Conservation (phyloP, 1,140 invertebrate genomes). For the Ceratina australensis region DNA sequence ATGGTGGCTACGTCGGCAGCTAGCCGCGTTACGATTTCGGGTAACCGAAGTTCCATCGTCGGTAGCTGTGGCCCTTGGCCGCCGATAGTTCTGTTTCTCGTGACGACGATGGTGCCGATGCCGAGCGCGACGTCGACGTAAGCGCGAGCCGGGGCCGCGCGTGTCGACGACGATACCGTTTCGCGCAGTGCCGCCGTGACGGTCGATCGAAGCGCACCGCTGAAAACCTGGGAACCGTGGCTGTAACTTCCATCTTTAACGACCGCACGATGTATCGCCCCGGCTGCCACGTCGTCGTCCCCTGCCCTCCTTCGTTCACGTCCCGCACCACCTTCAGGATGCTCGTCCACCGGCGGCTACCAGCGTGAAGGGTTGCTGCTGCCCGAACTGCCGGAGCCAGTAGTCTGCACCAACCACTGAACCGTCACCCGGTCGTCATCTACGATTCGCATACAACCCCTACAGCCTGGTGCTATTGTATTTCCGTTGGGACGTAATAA, state of each 20-base stretch:
- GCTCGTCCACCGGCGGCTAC: constrained; percentile 5
- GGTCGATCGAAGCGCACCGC: constrained; percentile 63
- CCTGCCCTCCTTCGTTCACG: constrained; percentile 8
- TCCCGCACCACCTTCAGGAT: neutral
- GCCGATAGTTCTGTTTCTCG: neutral
- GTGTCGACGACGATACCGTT: constrained; percentile 23
- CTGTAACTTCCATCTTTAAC: constrained; percentile 21
- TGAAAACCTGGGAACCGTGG: constrained; percentile 37
- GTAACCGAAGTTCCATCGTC: neutral
- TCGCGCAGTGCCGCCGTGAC: constrained; percentile 59
- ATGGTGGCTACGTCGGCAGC: constrained; percentile 44
- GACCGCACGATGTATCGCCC: constrained; percentile 31
- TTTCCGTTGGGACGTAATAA: neutral
- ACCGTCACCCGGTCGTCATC: neutral
- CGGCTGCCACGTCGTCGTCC: constrained; percentile 10
- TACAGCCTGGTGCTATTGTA: neutral
- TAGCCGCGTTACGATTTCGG: constrained; percentile 55
- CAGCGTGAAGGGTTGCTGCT: constrained; percentile 25
- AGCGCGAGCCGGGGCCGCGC: constrained; percentile 27
- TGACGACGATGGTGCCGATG: constrained; percentile 18
- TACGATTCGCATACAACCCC: neutral
- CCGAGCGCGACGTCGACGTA: constrained; percentile 23
- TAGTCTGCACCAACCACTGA: neutral
- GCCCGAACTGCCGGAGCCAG: neutral
- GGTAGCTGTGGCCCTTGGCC: constrained; percentile 16